Conservation (phyloP, 2,888 invertebrate genomes). For the Rhabditophanes sp. region DNA sequence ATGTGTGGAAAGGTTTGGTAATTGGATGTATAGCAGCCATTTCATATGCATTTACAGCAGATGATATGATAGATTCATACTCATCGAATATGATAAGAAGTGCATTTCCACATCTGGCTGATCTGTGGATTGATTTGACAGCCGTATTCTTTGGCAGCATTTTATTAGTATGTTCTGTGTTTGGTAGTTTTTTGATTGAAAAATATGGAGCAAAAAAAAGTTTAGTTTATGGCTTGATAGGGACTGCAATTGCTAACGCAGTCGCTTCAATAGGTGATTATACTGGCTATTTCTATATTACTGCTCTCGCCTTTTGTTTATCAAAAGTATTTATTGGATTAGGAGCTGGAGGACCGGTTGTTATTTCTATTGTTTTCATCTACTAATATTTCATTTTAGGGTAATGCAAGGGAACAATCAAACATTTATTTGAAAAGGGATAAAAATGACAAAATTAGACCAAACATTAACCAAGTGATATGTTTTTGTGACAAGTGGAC, state of each 20-base stretch:
- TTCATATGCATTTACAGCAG: constrained; percentile 37
- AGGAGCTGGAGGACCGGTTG: constrained; percentile 42
- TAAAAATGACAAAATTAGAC: too few relatives aligned
- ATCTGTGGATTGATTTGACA: constrained; percentile 1
- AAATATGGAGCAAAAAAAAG: constrained; percentile 28
- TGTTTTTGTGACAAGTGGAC: too few relatives aligned
- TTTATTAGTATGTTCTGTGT: constrained; percentile 13
- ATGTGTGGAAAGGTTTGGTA: constrained; percentile 16
- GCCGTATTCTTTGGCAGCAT: constrained; percentile 18
- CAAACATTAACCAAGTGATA: too few relatives aligned
- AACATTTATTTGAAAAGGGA: too few relatives aligned
- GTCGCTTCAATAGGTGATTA: constrained; percentile 20
- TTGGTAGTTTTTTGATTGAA: constrained; percentile 21
- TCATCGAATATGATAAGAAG: constrained; percentile 29
- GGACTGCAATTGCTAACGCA: constrained; percentile 26
- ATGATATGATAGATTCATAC: constrained; percentile 40
- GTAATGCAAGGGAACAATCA: too few relatives aligned
- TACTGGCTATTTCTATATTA: constrained; percentile 10
- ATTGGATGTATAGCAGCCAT: constrained; percentile 33
- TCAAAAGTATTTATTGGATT: constrained; percentile 22
- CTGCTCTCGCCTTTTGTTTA: constrained; percentile 13
- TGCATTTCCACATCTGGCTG: not conserved
- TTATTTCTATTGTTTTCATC: too few relatives aligned
- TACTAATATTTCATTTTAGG: too few relatives aligned
- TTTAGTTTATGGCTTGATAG: constrained; percentile 30